Base-by-base conservation (phyloP, 2,797 vertebrate genomes). In the Sebastes kiyomatsui region DNA sequence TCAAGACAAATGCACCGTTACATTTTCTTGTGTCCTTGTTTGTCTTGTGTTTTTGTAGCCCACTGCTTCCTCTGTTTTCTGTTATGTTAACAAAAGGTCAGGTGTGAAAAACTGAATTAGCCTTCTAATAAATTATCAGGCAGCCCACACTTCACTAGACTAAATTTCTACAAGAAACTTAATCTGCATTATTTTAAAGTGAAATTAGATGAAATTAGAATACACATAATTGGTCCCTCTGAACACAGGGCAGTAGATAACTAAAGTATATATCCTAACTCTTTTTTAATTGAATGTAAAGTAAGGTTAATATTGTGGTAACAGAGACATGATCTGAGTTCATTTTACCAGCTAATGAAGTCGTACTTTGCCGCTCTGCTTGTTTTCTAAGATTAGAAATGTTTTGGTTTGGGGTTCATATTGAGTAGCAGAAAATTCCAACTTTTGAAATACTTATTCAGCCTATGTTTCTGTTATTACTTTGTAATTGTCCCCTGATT, bases 401-500 rank as follows among this genome's bases (percentile, higher is more conserved):
- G 20, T 68, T 83, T 78, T 70, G 16, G 23, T 75, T 42, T 10
- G 3, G 10, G 16, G 13, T 59, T 79, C 64, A 35, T 20, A 49
- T 13, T 28, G 55, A 68, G 32, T 20, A 38, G 11, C 30, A 69
- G 27, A 49, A 81, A 23, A 75, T 32, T 61, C 13, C 5, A 67
- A 79, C 77, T 81, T 75, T 71, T 28, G 42, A 55, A 80, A 82
- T 54, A 80, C 56, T 55, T 71, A 67, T 56, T 74, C 46, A 32
- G 52, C 46, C 59, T 56, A 1, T 72, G 28, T 71, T 78, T 79
- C 56, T 74, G 23, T 71, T 88, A 82, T 88, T 54, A 16, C 72
- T 69, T 5, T 84, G 77, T 75, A 77, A 89, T 91, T 91, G 23
- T 89, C 20, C 76, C 35, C 35, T 85, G 89, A 91, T 76, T 89